Conservation (phyloP, 2,113 vertebrate genomes). For the Corvus moneduloides region DNA sequence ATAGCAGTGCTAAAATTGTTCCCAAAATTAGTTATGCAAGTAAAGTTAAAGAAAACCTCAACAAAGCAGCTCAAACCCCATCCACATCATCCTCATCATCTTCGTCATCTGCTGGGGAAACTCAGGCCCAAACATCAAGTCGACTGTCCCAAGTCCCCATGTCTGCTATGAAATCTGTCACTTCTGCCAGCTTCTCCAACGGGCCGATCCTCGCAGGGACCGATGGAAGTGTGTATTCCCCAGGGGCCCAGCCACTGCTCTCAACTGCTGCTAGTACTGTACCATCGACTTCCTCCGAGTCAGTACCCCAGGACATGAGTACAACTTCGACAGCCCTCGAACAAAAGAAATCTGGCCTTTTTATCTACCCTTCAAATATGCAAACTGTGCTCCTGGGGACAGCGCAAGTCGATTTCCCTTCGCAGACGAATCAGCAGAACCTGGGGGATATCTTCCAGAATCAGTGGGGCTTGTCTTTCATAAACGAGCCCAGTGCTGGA, state of each 20-base stretch:
- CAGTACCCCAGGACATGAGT: constrained; percentile 80
- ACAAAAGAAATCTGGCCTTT: constrained; percentile 92
- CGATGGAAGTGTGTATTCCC: constrained; percentile 79
- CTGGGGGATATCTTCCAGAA: constrained; percentile 99
- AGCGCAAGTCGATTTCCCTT: constrained; percentile 85
- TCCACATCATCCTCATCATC: constrained; percentile 61
- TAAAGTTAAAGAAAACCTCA: constrained; percentile 99
- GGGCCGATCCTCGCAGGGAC: constrained; percentile 86
- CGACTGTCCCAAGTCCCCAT: constrained; percentile 94
- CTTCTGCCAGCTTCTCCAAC: constrained; percentile 93
- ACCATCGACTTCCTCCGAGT: constrained; percentile 80
- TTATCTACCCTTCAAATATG: constrained; percentile 98
- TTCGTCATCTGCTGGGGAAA: constrained; percentile 76
- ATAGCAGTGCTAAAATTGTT: constrained; percentile 99
- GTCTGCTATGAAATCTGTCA: constrained; percentile 98
- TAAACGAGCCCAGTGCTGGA: constrained; percentile 92
- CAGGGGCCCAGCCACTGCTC: constrained; percentile 84
- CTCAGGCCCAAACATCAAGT: constrained; percentile 79
- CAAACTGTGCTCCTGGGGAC: constrained; percentile 91
- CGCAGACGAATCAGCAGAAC: constrained; percentile 92
- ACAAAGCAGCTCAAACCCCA: constrained; percentile 88
- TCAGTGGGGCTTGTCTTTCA: constrained; percentile 99
- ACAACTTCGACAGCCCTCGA: constrained; percentile 79
- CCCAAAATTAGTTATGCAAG: constrained; percentile 99
- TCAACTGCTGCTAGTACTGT: constrained; percentile 85